phyloP scores from a whole-genome alignment of 2,113 vertebrate genomes.

The Procavia capensis region DNA sequence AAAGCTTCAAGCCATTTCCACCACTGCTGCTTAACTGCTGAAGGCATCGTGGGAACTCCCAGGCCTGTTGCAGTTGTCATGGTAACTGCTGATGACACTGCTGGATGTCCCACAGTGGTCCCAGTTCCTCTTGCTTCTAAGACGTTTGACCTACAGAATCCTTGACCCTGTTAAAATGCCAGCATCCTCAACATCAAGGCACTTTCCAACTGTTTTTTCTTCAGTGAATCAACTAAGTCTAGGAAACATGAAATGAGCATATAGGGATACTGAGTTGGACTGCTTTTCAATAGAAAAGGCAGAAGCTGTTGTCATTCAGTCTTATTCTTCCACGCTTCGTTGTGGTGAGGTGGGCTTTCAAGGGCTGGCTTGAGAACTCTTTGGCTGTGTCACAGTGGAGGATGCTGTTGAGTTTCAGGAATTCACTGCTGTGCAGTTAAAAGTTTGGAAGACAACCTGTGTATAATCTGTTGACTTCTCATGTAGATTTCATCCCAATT shows the following conservation, averaged over 20 bases:
- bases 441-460: neutral
- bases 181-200: neutral
- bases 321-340: neutral
- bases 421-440: neutral
- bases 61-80: neutral
- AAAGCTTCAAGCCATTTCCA: neutral
- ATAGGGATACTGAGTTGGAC: neutral
- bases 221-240: neutral
- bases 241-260: neutral
- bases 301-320: neutral
- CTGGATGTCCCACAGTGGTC: neutral
- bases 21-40: rapidly evolving
- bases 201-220: too few relatives aligned
- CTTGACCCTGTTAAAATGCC: neutral
- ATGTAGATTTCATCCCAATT: neutral
- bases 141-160: neutral
- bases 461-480: neutral
- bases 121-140: neutral
- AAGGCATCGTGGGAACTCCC: neutral
- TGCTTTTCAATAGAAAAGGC: neutral
- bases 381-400: neutral
- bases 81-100: neutral
- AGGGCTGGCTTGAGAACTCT: neutral
- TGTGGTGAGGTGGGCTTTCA: neutral
- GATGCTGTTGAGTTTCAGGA: neutral